Conservation (phyloP, 2,888 invertebrate species). For the Rapana venosa region DNA sequence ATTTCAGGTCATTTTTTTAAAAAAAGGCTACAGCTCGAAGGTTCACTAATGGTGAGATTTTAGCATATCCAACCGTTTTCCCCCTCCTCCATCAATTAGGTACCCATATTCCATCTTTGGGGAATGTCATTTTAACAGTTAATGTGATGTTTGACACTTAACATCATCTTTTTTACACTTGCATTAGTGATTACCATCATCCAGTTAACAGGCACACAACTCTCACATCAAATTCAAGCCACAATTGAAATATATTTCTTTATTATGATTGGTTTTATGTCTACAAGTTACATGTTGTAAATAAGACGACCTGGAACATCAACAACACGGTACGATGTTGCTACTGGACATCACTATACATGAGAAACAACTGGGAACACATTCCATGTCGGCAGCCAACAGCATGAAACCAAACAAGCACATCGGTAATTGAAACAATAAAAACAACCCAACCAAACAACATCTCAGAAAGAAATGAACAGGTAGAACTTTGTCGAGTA, state of each 20-base stretch:
- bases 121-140: too few species aligned
- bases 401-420: background rate
- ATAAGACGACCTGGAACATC: slow-evolving; percentile 50
- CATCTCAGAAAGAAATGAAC: too few species aligned
- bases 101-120: background rate
- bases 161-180: too few species aligned
- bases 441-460: too few species aligned
- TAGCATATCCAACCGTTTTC: too few species aligned
- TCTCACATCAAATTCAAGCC: background rate
- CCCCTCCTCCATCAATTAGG: too few species aligned
- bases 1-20: too few species aligned
- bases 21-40: too few species aligned
- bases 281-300: slow-evolving; percentile 45
- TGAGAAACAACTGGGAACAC: slow-evolving; percentile 20
- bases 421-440: too few species aligned
- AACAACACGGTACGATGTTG: slow-evolving; percentile 46
- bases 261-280: slow-evolving; percentile 45
- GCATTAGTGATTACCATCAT: background rate
- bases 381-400: slow-evolving; percentile 2
- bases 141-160: background rate
- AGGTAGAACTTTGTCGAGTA: too few species aligned
- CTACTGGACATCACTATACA: slow-evolving; percentile 13
- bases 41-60: too few species aligned
- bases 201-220: background rate
- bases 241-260: slow-evolving; percentile 49